A percentile compares a stretch with the other conserved stretches of the same genome.
phyloP scores from a whole-genome alignment of 1,140 invertebrate genomes.

The Nylanderia fulva region DNA sequence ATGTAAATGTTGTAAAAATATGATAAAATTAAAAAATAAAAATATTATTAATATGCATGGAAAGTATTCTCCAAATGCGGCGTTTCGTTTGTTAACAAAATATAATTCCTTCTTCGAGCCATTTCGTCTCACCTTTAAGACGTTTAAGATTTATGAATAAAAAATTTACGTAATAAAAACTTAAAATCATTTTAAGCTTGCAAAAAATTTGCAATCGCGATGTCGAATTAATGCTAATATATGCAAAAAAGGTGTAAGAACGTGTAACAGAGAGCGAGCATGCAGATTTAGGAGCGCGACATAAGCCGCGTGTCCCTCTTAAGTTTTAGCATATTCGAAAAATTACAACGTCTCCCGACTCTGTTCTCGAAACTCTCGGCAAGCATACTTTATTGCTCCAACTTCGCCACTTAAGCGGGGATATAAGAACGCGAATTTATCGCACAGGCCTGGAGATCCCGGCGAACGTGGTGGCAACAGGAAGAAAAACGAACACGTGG shows the following conservation, averaged over 20 bases:
- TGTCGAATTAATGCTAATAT: slow-evolving; percentile 1
- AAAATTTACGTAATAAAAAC: background rate
- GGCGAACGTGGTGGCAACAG: background rate
- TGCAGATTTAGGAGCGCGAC: background rate
- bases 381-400: slow-evolving; percentile 36
- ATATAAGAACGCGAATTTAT: slow-evolving; percentile 46
- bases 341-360: slow-evolving; percentile 39
- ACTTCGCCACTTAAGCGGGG: slow-evolving; percentile 36
- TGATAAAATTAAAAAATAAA: too few species aligned
- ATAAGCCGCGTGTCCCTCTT: background rate
- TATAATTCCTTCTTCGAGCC: background rate
- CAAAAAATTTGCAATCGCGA: background rate
- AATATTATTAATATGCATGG: too few species aligned
- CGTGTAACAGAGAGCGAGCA: background rate
- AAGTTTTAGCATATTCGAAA: slow-evolving; percentile 54
- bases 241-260: background rate
- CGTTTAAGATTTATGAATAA: slow-evolving; percentile 11
- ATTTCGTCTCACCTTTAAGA: background rate
- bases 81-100: background rate
- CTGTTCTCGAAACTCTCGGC: slow-evolving; percentile 13
- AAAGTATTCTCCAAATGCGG: too few species aligned
- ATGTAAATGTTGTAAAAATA: background rate
- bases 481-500: slow-evolving; percentile 43
- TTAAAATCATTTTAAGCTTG: slow-evolving; percentile 15
- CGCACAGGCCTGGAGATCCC: background rate